A percentile compares a stretch with the other conserved stretches of the same genome.
These are phyloP conservation scores for Halcyon chelicuti DNA, from an alignment of 2,797 vertebrate genomes.

Conservation along the genomic window DNA sequence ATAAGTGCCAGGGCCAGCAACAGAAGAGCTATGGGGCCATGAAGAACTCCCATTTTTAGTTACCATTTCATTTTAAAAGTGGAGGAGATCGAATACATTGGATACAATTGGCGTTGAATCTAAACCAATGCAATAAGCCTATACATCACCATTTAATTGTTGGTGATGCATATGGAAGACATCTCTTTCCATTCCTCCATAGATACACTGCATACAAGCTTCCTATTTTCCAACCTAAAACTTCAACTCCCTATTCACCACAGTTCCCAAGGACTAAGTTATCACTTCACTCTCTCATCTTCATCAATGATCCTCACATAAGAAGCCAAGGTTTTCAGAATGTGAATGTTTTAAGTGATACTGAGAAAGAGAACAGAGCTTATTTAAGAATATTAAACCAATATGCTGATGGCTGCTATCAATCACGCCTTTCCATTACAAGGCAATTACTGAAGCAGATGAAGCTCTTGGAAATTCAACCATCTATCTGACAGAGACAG, in stretches of 20 bases:
- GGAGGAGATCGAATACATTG: neutral
- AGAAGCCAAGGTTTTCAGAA: neutral
- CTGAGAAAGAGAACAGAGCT: neutral
- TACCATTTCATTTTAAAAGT: neutral
- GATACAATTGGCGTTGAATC: accelerated
- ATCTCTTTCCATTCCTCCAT: neutral
- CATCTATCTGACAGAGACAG: neutral
- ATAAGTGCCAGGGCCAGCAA: neutral
- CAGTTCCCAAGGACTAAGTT: neutral
- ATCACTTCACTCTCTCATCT: neutral
- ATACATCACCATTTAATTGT: neutral
- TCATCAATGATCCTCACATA: neutral
- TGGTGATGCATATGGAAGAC: neutral
- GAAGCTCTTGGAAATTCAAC: neutral
- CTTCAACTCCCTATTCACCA: neutral
- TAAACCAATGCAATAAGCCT: neutral
- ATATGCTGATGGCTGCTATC: conserved; percentile 11
- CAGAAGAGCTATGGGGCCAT: accelerated
- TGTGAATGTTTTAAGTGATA: neutral
- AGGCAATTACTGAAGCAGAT: conserved; percentile 30
- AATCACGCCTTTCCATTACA: neutral
- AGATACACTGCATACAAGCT: neutral
- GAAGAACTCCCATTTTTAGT: neutral
- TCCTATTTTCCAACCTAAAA: neutral
- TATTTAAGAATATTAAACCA: neutral